Conservation (phyloP, 2,888 invertebrate genomes). For the Hemaris fuciformis region DNA sequence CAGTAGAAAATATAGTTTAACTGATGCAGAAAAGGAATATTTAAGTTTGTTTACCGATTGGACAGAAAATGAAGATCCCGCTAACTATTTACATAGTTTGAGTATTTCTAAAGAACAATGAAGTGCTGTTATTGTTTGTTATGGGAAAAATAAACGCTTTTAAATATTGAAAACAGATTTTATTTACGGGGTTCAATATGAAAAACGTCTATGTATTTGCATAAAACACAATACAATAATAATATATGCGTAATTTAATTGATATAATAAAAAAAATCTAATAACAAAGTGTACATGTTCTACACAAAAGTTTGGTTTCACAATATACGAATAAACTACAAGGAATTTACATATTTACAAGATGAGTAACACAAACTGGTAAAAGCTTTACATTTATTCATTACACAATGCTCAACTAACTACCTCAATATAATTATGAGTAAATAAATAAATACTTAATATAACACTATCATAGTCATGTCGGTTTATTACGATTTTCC, state of each 20-base stretch:
- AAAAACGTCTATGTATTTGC: constrained; percentile 62
- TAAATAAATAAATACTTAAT: constrained; percentile 67
- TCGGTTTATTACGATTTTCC: constrained; percentile 34
- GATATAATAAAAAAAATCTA: constrained; percentile 62
- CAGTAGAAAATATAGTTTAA: constrained; percentile 33
- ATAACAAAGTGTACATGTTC: constrained; percentile 76
- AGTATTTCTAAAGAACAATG: constrained; percentile 20
- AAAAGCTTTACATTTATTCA: constrained; percentile 56
- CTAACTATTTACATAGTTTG: constrained; percentile 44
- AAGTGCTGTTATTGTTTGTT: not conserved
- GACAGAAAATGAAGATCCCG: constrained; percentile 59
- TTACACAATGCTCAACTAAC: constrained; percentile 25
- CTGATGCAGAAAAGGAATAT: constrained; percentile 63
- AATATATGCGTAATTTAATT: constrained; percentile 49
- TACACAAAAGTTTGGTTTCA: constrained; percentile 79
- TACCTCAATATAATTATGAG: constrained; percentile 38
- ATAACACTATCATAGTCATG: constrained; percentile 36
- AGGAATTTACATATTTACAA: constrained; percentile 80
- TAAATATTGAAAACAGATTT: constrained; percentile 72
- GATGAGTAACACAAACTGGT: constrained; percentile 66
- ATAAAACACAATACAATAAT: constrained; percentile 69
- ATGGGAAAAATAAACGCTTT: constrained; percentile 30
- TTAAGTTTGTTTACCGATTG: constrained; percentile 67
- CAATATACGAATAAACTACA: constrained; percentile 74
- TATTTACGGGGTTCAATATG: constrained; percentile 71